These are phyloP conservation scores for Lamellibrachia satsuma DNA, from an alignment of 2,888 invertebrate species.

Conservation along the genomic window DNA sequence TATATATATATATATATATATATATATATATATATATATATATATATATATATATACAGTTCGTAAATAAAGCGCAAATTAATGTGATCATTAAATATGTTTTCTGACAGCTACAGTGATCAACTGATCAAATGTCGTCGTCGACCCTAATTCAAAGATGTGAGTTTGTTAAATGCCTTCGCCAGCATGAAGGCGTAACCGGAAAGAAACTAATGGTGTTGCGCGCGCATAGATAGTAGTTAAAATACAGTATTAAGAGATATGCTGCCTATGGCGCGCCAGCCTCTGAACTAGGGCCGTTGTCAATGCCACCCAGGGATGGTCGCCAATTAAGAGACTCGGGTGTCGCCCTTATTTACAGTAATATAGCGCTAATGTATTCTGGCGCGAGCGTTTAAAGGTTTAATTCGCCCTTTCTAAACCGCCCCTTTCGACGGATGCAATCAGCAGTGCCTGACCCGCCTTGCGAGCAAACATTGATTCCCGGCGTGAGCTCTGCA, in stretches of 20 bases:
- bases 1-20: neutral
- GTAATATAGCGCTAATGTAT: slow-evolving; percentile 5
- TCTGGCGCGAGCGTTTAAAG: neutral
- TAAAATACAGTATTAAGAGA: too few species aligned
- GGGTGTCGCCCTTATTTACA: neutral
- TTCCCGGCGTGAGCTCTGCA: neutral
- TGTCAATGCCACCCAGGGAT: neutral
- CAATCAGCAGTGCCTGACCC: neutral
- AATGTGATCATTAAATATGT: too few species aligned
- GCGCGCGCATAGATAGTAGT: too few species aligned
- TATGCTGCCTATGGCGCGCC: too few species aligned
- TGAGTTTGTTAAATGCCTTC: too few species aligned
- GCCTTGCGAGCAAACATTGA: neutral
- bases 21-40: neutral
- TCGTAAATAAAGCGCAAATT: too few species aligned
- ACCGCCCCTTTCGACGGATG: neutral
- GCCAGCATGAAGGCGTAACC: too few species aligned
- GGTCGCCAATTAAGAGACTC: neutral
- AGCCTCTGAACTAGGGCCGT: neutral
- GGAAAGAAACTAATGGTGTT: too few species aligned
- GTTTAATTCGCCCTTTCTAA: slow-evolving; percentile 12
- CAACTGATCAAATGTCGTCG: too few species aligned
- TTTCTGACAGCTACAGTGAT: too few species aligned
- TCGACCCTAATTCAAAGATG: too few species aligned
- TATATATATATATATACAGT: neutral